Evolutionary conservation across 2,888 invertebrate genomes (phyloP), one percentile per base, ranked within the genome.

Genomic region (Apotomis turbidana): DNA sequence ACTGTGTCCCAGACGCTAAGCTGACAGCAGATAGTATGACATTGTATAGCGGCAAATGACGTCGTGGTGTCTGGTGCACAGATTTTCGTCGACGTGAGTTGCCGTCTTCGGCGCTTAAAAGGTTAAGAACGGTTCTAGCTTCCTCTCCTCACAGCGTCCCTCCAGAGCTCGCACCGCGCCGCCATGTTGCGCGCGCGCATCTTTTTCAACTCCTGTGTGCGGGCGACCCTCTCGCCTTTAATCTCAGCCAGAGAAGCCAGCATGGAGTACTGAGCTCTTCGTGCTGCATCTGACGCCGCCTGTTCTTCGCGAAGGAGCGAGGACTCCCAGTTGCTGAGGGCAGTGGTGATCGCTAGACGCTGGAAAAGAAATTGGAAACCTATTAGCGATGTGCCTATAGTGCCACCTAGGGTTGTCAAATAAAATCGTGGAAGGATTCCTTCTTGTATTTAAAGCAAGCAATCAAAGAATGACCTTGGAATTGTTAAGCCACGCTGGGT

Each of bases 291-390:
- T 58, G 84, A 73, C 0, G 87, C 90, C 0, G 75, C 76, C 4
- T 85, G 76, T 68, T 91, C 90, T 72, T 86, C 85, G 0, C 88
- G 84, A 0, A 87, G 76, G 0, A 88, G 66, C 0, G 83, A 73
- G 0, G 83, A 77, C 71, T 90, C 92, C 91, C 91, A 91, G 0
- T 81, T 77, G 71, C 77, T 88, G 0, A 93, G 81, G 0, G 90
- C 88, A 81, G 89, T 91, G 46, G 81, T 76, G 75, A 91, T 88
- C 2, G 91, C 90, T 15, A 85, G 78, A 0, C 90, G 88, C 93
- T 93, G 85, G 8, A 62, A 57, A 58, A 27, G 0, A 15, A 12
- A 41, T 15, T 41, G 5, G 41, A 27, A 10, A 46, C 6, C 13
- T 55, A 27, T 36, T 55, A 4, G 27, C 58, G 27, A 27, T 2